Conservation (phyloP, 2,888 invertebrate species). For the Desoria tigrina region DNA sequence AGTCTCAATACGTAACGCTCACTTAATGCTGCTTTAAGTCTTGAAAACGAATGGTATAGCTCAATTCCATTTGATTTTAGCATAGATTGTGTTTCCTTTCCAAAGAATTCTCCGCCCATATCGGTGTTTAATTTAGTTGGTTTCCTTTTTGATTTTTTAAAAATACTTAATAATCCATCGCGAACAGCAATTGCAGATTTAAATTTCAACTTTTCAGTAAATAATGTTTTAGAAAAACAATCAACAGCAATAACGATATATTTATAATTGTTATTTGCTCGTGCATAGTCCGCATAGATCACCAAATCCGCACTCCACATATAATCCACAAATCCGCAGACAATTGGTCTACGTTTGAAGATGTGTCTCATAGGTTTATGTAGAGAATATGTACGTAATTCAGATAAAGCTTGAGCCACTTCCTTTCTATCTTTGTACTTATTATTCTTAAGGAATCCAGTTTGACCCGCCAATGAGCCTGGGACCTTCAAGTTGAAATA, state of each 20-base stretch:
- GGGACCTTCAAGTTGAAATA: neutral
- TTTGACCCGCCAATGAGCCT: neutral
- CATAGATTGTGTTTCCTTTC: neutral
- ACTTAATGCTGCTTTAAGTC: neutral
- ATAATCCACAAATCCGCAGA: neutral
- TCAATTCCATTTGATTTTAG: neutral
- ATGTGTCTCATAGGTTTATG: neutral
- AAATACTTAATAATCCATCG: neutral
- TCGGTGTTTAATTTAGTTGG: neutral
- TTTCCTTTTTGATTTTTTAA: neutral
- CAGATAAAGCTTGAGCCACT: neutral
- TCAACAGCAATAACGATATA: neutral
- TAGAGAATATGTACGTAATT: neutral
- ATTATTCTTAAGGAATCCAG: slow-evolving; percentile 1
- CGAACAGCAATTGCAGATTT: neutral
- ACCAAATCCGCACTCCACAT: neutral
- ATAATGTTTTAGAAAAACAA: neutral
- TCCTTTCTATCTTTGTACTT: neutral
- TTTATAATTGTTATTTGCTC: neutral
- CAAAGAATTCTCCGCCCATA: neutral
- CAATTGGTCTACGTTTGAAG: neutral
- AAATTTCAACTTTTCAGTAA: neutral
- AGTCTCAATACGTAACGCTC: neutral
- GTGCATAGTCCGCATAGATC: neutral
- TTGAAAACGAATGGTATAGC: neutral